A percentile compares a stretch with the other conserved stretches of the same genome.
Conservation (phyloP, 2,113 vertebrate species). For the Gymnarchus niloticus region DNA sequence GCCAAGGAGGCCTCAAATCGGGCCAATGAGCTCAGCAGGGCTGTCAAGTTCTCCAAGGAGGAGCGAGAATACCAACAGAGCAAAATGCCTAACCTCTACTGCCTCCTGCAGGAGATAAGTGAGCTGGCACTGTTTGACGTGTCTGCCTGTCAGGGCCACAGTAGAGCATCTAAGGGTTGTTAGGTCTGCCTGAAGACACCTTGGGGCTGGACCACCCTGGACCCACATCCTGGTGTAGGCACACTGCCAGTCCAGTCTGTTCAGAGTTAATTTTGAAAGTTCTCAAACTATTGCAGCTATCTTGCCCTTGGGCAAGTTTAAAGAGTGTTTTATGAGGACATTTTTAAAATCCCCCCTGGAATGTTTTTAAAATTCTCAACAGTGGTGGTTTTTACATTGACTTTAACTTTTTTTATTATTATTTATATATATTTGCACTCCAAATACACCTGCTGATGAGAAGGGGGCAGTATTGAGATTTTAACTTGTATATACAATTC, state of each 20-base stretch:
- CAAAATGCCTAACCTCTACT: slow-evolving; percentile 72
- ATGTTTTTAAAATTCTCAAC: background rate
- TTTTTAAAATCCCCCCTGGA: background rate
- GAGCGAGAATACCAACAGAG: slow-evolving; percentile 77
- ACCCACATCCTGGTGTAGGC: background rate
- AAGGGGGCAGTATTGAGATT: background rate
- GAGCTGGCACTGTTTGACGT: slow-evolving; percentile 76
- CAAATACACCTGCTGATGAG: background rate
- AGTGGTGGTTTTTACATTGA: slow-evolving; percentile 7
- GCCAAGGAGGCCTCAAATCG: slow-evolving; percentile 68
- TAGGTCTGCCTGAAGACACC: background rate
- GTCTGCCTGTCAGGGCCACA: slow-evolving; percentile 31
- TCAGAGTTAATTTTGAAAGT: background rate
- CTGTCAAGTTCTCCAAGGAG: slow-evolving; percentile 56
- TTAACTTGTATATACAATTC: background rate
- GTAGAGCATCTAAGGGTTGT: background rate
- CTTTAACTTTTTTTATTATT: background rate
- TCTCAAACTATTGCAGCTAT: background rate
- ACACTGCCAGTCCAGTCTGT: background rate
- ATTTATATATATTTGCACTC: slow-evolving; percentile 2
- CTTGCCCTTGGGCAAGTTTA: background rate
- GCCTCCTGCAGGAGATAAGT: slow-evolving; percentile 81
- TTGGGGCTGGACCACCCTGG: background rate
- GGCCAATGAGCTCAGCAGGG: slow-evolving; percentile 51
- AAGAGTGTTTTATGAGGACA: background rate